Conservation (phyloP, 2,113 vertebrate species). For the Capreolus pygargus region DNA sequence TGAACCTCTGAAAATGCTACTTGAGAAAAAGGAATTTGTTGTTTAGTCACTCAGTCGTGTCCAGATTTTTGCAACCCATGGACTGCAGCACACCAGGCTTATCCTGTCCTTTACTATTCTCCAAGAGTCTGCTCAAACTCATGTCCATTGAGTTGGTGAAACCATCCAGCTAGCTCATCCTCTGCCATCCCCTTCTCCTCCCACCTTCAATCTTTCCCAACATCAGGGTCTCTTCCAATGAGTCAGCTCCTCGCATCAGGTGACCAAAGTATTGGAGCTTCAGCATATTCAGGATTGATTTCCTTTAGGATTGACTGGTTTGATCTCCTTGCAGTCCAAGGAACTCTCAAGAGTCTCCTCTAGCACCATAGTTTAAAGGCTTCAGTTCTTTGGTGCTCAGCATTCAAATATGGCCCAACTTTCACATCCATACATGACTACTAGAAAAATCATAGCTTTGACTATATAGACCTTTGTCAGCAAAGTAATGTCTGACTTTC, state of each 20-base stretch:
- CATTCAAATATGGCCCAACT: neutral
- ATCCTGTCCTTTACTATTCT: neutral
- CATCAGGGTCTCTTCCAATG: neutral
- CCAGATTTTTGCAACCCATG: rapidly evolving
- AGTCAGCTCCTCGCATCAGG: neutral
- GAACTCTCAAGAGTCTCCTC: neutral
- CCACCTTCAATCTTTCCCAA: neutral
- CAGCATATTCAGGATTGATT: neutral
- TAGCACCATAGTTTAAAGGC: neutral
- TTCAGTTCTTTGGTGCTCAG: neutral
- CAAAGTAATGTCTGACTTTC: neutral
- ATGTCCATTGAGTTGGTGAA: neutral
- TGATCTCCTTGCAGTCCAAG: neutral
- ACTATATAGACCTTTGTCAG: neutral
- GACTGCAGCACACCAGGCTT: neutral
- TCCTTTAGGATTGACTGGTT: neutral
- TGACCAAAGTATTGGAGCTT: neutral
- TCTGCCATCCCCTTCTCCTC: neutral
- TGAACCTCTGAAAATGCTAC: neutral
- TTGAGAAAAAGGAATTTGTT: neutral
- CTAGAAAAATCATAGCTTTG: neutral
- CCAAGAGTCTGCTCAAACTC: rapidly evolving
- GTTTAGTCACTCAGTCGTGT: neutral
- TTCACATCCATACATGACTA: neutral
- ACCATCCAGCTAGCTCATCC: neutral